Evolutionary conservation across 2,888 invertebrate genomes (phyloP), one percentile per base, ranked within the genome.

Genomic region (Eilema caniola): DNA sequence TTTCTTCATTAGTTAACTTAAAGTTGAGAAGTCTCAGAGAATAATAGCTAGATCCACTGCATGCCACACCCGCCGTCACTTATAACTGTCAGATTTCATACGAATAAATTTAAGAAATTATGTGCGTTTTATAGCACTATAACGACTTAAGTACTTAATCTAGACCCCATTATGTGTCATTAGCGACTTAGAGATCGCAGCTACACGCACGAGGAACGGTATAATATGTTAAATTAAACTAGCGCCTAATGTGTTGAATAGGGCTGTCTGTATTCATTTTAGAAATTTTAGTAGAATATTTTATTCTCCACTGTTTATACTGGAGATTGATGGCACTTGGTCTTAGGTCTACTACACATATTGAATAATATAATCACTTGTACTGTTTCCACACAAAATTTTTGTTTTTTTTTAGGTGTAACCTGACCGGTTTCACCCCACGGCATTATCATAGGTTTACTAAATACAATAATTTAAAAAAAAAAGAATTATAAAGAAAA

Each of bases 181-280:
- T 65, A 65, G 28, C 23, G 23, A 56, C 33, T 57, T 31, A 57
- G 47, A 65, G 57, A 65, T 33, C 23, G 56, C 24, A 24, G 56
- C 65, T 24, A 65, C 65, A 57, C 65, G 65, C 57, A 56, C 10
- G 16, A 11, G 16, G 25, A 65, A 65, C 56, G 57, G 65, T 33
- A 65, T 64, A 41, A 41, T 62, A 57, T 31, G 31, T 25, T 33
- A 23, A 47, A 47, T 65, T 56, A 56, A 64, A 57, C 20, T 0
- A 56, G 33, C 24, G 11, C 31, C 23, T 57, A 23, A 65, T 56
- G n/a, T 33, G 23, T 16, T 7, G 0, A 20, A 1, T 28, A 56
- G 53, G 65, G 53, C 24, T 65, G 53, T 24, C 31, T 28, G 14
- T 0, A 2, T 53, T n/a, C 10, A 53, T 2, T 53, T n/a, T 8